These are phyloP conservation scores for Drosophila kepulauana DNA, from an alignment of 1,140 invertebrate genomes.

Conservation along the genomic window DNA sequence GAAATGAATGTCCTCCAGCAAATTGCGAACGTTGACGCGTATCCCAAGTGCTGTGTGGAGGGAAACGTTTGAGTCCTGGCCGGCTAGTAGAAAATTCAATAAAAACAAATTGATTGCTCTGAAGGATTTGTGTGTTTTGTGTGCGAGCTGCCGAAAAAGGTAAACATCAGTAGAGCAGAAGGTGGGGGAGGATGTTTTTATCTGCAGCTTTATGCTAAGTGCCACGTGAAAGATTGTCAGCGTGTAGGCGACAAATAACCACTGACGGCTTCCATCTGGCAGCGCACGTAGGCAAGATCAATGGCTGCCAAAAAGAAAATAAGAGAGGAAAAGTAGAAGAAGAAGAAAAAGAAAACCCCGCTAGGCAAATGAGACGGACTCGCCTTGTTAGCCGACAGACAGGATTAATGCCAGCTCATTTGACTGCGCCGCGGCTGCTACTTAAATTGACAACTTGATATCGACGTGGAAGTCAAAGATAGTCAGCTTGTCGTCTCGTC, in stretches of 20 bases:
- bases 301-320: conserved; percentile 19
- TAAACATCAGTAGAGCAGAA: conserved; percentile 32
- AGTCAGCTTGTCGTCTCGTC: neutral
- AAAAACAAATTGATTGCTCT: conserved; percentile 80
- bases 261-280: conserved; percentile 19
- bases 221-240: conserved; percentile 70
- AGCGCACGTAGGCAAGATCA: conserved; percentile 47
- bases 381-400: conserved; percentile 35
- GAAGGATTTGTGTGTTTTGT: conserved; percentile 69
- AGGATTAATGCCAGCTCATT: conserved; percentile 76
- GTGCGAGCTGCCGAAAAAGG: conserved; percentile 62
- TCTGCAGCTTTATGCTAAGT: conserved; percentile 68
- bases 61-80: conserved; percentile 21
- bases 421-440: conserved; percentile 41
- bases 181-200: conserved; percentile 16
- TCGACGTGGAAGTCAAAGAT: conserved; percentile 22
- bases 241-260: conserved; percentile 59
- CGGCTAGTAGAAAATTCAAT: conserved; percentile 69
- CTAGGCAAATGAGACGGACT: conserved; percentile 24
- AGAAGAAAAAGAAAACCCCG: neutral
- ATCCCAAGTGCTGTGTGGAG: neutral
- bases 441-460: conserved; percentile 68
- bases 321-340: too few relatives aligned
- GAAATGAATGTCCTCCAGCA: conserved; percentile 69
- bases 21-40: conserved; percentile 54